Evolutionary conservation across 2,888 invertebrate genomes (phyloP).

Genomic region (Acleris sparsana): DNA sequence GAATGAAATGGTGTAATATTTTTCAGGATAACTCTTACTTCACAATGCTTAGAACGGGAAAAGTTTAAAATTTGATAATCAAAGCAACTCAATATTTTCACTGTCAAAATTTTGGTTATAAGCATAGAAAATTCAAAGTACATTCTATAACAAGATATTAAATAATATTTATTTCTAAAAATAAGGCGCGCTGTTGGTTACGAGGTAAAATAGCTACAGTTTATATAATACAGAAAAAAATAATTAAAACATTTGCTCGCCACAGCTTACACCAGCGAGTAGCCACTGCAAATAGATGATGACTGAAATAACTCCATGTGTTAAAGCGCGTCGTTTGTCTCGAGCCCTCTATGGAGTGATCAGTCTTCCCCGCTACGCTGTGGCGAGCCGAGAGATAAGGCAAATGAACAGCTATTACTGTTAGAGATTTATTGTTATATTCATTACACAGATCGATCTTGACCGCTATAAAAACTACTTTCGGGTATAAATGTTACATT

Average conservation of each 20-base stretch:
- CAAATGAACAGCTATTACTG: slow-evolving; percentile 29
- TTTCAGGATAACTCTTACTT: too few species aligned
- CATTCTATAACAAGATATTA: too few species aligned
- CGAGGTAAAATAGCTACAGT: too few species aligned
- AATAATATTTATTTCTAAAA: too few species aligned
- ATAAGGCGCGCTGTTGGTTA: too few species aligned
- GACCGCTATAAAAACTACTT: background rate
- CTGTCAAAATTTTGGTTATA: too few species aligned
- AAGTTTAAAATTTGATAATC: too few species aligned
- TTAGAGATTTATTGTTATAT: slow-evolving; percentile 17
- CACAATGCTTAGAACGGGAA: too few species aligned
- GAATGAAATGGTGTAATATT: too few species aligned
- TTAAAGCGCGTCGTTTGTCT: slow-evolving; percentile 50
- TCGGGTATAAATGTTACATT: too few species aligned
- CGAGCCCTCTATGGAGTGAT: slow-evolving; percentile 26
- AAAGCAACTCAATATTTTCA: too few species aligned
- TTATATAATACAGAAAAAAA: background rate
- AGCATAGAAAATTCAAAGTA: too few species aligned
- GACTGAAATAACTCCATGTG: slow-evolving; percentile 56
- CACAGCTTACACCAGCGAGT: slow-evolving; percentile 40
- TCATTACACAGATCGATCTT: slow-evolving; percentile 7
- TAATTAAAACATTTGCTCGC: background rate
- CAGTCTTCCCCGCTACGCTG: slow-evolving; percentile 26
- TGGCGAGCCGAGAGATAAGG: slow-evolving; percentile 22
- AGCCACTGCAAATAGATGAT: slow-evolving; percentile 51